Conservation (phyloP, 2,113 vertebrate genomes). For the Notarius quadriscutis region DNA sequence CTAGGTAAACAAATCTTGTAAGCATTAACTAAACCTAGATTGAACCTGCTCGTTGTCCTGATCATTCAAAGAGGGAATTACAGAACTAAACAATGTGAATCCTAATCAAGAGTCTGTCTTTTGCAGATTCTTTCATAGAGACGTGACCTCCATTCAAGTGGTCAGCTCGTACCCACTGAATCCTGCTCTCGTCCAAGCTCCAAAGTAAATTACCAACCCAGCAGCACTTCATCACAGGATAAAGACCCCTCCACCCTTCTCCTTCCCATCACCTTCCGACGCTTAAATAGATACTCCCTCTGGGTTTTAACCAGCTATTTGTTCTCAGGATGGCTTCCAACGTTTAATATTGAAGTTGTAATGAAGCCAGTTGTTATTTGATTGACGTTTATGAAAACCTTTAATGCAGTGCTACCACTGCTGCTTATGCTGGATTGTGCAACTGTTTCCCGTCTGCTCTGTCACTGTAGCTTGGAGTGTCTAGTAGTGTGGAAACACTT, state of each 20-base stretch:
- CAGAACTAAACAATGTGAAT: not conserved
- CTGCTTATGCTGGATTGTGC: not conserved
- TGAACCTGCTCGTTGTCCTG: not conserved
- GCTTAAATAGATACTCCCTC: not conserved
- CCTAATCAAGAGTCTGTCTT: not conserved
- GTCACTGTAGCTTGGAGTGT: too few species aligned
- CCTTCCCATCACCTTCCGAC: not conserved
- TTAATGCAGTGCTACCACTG: not conserved
- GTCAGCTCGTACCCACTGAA: not conserved
- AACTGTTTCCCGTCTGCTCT: not conserved
- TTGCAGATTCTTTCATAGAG: not conserved
- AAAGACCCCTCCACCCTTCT: not conserved
- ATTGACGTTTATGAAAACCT: not conserved
- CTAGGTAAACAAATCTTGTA: not conserved
- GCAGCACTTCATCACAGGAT: not conserved
- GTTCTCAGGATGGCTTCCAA: not conserved
- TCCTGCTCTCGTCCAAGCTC: not conserved
- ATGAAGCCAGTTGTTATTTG: not conserved
- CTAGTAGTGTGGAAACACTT: too few species aligned
- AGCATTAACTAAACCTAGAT: not conserved
- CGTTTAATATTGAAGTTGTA: not conserved
- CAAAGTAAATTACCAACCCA: not conserved
- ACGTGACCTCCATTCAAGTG: too few species aligned
- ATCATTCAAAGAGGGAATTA: not conserved
- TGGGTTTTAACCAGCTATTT: not conserved